A percentile compares a stretch with the other conserved stretches of the same genome.
phyloP scores from a whole-genome alignment of 2,888 invertebrate genomes.

The Drosophila pseudotalamancana region DNA sequence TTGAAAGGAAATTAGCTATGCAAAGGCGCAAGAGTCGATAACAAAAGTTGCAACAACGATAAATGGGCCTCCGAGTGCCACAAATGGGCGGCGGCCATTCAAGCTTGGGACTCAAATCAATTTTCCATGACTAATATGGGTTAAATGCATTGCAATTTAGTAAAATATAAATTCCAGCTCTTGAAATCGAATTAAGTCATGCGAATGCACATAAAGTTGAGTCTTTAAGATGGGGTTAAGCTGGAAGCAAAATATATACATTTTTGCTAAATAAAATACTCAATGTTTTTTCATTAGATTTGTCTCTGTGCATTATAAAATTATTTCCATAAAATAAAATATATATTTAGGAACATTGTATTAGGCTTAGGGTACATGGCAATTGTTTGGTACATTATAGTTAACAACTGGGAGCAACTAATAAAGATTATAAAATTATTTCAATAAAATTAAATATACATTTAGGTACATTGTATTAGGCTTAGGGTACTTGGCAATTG shows the following conservation, averaged over 20 bases:
- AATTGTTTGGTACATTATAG: too few relatives aligned
- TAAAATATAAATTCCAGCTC: slow-evolving; percentile 47
- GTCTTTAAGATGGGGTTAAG: neutral
- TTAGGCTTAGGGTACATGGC: too few relatives aligned
- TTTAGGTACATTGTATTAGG: too few relatives aligned
- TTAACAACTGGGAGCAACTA: too few relatives aligned
- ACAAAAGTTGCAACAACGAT: slow-evolving; percentile 39
- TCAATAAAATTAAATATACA: too few relatives aligned
- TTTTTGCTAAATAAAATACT: neutral
- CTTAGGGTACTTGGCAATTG: too few relatives aligned
- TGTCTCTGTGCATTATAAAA: too few relatives aligned
- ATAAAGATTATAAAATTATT: too few relatives aligned
- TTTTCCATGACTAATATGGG: slow-evolving; percentile 71
- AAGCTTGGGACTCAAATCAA: slow-evolving; percentile 56
- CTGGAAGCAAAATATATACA: neutral
- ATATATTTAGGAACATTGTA: too few relatives aligned
- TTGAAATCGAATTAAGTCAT: slow-evolving; percentile 22
- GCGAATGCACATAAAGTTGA: slow-evolving; percentile 20
- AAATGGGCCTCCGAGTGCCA: slow-evolving; percentile 51
- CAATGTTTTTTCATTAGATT: neutral
- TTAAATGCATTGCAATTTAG: slow-evolving; percentile 54
- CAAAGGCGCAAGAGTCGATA: slow-evolving; percentile 48
- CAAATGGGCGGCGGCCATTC: slow-evolving; percentile 47
- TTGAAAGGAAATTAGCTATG: slow-evolving; percentile 77
- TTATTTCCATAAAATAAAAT: too few relatives aligned